Evolutionary conservation across 2,888 invertebrate genomes (phyloP).

Genomic region (Omphaloscelis lunosa): DNA sequence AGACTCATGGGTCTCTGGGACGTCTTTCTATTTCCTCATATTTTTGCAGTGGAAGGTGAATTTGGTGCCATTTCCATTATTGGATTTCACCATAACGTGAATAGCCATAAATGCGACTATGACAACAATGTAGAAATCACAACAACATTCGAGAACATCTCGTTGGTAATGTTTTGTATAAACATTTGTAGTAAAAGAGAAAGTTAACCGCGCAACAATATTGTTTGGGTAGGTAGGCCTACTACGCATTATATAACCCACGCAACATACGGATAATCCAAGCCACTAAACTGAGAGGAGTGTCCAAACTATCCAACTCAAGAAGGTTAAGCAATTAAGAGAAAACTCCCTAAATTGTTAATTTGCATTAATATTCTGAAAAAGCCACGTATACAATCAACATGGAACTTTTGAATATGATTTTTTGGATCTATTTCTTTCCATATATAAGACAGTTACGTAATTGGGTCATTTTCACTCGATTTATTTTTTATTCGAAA

Average conservation of each 20-base stretch:
- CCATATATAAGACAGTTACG: too few relatives aligned
- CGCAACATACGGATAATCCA: slow-evolving; percentile 1
- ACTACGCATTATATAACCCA: neutral
- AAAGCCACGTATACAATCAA: too few relatives aligned
- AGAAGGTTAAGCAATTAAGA: too few relatives aligned
- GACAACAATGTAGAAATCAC: neutral
- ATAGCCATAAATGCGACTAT: neutral
- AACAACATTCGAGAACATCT: neutral
- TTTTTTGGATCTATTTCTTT: too few relatives aligned
- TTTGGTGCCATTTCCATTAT: neutral
- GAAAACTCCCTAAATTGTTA: too few relatives aligned
- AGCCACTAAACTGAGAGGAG: neutral
- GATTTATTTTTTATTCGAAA: too few relatives aligned
- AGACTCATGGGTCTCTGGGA: neutral
- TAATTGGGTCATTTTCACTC: too few relatives aligned
- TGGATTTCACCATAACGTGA: neutral
- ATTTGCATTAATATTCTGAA: too few relatives aligned
- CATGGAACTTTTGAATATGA: too few relatives aligned
- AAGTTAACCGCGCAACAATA: slow-evolving; percentile 7
- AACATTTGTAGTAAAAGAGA: slow-evolving; percentile 37
- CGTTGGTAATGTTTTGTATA: slow-evolving; percentile 12
- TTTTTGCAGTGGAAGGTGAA: neutral
- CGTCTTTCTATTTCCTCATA: neutral
- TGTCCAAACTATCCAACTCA: neutral
- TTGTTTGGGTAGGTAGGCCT: neutral